Conservation (phyloP, 2,888 invertebrate species). For the Habrosyne pyritoides region DNA sequence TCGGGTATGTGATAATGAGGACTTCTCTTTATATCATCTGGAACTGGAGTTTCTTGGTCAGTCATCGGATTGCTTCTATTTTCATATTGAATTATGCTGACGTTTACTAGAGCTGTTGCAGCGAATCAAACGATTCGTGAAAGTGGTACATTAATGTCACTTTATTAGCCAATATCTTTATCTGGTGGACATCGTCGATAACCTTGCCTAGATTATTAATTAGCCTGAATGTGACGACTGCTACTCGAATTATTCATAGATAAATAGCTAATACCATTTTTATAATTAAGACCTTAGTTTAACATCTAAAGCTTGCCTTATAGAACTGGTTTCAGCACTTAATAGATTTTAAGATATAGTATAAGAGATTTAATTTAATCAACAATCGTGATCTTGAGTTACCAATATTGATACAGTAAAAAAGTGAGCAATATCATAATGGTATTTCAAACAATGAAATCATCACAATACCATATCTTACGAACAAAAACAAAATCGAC, state of each 20-base stretch:
- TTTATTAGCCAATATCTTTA: neutral
- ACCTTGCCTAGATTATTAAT: neutral
- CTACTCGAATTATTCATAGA: neutral
- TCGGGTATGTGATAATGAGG: conserved; percentile 56
- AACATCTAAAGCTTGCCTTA: no score
- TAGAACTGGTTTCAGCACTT: neutral
- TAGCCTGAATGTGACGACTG: neutral
- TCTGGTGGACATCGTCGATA: neutral
- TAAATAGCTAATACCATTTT: no score
- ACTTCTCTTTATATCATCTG: conserved; percentile 30
- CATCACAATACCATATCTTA: neutral
- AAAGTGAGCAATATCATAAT: neutral
- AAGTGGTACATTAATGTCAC: neutral
- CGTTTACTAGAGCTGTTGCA: neutral
- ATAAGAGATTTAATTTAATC: no score
- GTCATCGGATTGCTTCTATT: conserved; percentile 24
- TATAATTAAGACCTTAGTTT: no score
- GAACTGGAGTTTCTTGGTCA: conserved; percentile 10
- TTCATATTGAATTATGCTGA: conserved; percentile 4
- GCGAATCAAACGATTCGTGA: neutral
- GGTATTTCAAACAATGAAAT: conserved; percentile 1
- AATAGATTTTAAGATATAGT: no score
- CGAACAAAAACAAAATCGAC: neutral
- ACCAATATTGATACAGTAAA: neutral
- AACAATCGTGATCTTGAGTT: neutral